A percentile compares a stretch with the other conserved stretches of the same genome.
Conservation (phyloP, 2,888 invertebrate species). For the Tipula vernalis region DNA sequence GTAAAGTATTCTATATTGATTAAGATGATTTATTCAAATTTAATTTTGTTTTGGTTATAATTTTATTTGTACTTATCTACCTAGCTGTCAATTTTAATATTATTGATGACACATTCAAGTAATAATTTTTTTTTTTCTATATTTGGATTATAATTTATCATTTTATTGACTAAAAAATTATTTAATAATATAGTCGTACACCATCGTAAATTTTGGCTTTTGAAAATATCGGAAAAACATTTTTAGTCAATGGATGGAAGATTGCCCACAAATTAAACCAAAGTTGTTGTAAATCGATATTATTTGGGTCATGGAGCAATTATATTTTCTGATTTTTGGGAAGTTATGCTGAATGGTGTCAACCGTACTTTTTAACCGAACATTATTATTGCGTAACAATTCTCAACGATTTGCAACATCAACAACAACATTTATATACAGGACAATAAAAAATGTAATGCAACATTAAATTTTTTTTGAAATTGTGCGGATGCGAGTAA, state of each 20-base stretch:
- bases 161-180: not conserved
- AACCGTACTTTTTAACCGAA: no score
- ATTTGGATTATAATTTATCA: not conserved
- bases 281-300: not conserved
- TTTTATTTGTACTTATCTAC: not conserved
- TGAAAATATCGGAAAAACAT: not conserved
- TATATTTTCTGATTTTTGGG: no score
- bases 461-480: no score
- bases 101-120: not conserved
- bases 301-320: not conserved
- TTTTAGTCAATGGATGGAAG: not conserved
- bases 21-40: not conserved
- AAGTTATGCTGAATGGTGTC: no score
- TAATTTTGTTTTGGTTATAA: not conserved
- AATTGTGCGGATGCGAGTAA: no score
- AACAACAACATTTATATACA: no score
- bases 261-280: not conserved
- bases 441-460: no score
- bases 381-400: no score
- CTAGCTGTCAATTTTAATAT: not conserved
- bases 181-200: not conserved
- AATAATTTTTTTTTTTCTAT: not conserved
- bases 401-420: no score
- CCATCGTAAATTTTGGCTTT: not conserved
- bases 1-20: not conserved